Percentiles rank a stretch among this genome's conserved stretches.
These are phyloP conservation scores for Eupithecia insigniata DNA, from an alignment of 2,888 invertebrate species.

Conservation along the genomic window DNA sequence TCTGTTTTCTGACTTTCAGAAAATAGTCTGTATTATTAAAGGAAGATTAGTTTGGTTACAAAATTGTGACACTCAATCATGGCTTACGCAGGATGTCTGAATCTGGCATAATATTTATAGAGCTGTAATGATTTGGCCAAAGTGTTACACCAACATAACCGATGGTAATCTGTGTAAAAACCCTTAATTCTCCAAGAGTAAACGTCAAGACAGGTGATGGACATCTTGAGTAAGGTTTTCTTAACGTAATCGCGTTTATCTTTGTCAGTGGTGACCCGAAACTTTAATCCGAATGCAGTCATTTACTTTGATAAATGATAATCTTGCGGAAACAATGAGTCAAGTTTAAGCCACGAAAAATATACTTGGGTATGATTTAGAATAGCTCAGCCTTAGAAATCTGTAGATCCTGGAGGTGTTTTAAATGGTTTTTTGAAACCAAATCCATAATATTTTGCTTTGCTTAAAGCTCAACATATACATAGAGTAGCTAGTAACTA, in stretches of 20 bases:
- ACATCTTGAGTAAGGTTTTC: slow-evolving; percentile 42
- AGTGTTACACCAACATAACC: not conserved
- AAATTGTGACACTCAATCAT: too few relatives aligned
- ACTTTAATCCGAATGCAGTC: slow-evolving; percentile 27
- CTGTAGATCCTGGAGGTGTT: not conserved
- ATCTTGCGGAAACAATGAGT: slow-evolving; percentile 23
- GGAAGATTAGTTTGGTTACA: too few relatives aligned
- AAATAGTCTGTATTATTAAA: too few relatives aligned
- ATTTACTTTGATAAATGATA: slow-evolving; percentile 34
- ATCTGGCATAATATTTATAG: not conserved
- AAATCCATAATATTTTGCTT: too few relatives aligned
- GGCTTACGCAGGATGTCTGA: too few relatives aligned
- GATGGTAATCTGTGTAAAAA: slow-evolving; percentile 15
- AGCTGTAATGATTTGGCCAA: not conserved
- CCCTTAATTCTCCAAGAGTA: slow-evolving; percentile 20
- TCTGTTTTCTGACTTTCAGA: too few relatives aligned
- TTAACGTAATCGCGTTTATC: slow-evolving; percentile 45
- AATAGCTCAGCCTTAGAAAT: not conserved
- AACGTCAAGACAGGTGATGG: slow-evolving; percentile 37
- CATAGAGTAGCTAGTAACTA: too few relatives aligned
- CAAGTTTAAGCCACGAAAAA: slow-evolving; percentile 3
- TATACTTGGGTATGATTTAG: not conserved
- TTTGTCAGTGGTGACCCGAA: slow-evolving; percentile 36
- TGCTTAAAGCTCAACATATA: too few relatives aligned
- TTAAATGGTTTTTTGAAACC: too few relatives aligned